Conservation (phyloP, 2,113 vertebrate species). For the Xyliphius kryptos region DNA sequence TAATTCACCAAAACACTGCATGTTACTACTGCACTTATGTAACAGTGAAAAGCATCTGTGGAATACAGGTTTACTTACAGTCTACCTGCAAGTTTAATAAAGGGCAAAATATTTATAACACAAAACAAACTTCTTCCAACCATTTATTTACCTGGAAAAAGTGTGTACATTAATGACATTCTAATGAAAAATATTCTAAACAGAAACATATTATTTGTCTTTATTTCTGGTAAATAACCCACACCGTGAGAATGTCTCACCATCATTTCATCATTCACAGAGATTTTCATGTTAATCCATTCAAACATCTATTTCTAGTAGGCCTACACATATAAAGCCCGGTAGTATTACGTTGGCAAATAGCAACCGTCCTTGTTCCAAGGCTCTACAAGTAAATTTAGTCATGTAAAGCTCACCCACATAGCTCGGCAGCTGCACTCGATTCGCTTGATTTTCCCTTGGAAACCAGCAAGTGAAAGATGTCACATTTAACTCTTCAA, state of each 20-base stretch:
- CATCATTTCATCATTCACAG: background rate
- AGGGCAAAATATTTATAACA: too few species aligned
- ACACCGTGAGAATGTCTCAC: background rate
- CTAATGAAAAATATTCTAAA: too few species aligned
- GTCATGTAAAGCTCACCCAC: constrained; percentile 53
- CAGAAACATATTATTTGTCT: too few species aligned
- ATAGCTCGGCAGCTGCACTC: constrained; percentile 72
- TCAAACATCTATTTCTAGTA: background rate
- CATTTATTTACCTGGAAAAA: too few species aligned
- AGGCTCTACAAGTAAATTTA: constrained; percentile 15
- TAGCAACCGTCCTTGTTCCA: constrained; percentile 18
- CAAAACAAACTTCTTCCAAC: too few species aligned
- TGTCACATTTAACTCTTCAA: constrained; percentile 27
- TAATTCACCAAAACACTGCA: too few species aligned
- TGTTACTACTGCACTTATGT: constrained; percentile 1
- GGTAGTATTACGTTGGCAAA: constrained; percentile 2
- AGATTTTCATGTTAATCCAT: background rate
- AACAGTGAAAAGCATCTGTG: constrained; percentile 5
- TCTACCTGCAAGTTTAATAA: too few species aligned
- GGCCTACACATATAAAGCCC: constrained; percentile 10
- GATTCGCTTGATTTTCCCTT: constrained; percentile 76
- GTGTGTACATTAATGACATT: too few species aligned
- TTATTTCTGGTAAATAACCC: too few species aligned
- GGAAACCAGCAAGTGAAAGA: constrained; percentile 51
- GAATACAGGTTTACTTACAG: constrained; percentile 1